Base-by-base conservation (phyloP, 2,888 invertebrate species). In the Rhorus exstirpatorius region DNA sequence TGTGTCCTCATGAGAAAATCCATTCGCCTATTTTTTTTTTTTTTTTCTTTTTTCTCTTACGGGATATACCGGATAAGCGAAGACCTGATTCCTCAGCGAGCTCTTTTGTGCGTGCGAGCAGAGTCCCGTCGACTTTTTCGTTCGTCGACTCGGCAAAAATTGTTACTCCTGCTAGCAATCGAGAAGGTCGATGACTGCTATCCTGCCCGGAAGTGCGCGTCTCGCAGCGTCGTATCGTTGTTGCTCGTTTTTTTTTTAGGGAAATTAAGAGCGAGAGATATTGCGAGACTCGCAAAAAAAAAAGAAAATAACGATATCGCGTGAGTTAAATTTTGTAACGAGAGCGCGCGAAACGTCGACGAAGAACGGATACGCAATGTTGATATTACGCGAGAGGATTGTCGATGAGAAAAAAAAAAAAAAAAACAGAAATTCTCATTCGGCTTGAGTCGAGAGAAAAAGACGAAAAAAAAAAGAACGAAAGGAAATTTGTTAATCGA, bases 171-270 rank as follows among this genome's bases (percentile, higher is more conserved):
- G 17, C 55, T 26, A 49, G 41, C 8, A 12, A 12, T 61, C 21
- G 68, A 12, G 44, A 75, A 65, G 75, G 75, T 75, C 65, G 65
- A 75, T 75, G 75, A 75, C 70, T 77, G 31, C 77, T 61, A 24
- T 63, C 58, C 53, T 21, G 53, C 53, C n/a, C 61, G 70, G 61
- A 70, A 68, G 41, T 77, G 44, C 31, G 58, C 26, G 49, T 60
- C n/a, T n/a, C n/a, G n/a, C 17, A 21, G 46, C 49, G 58, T 53
- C 51, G 70, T n/a, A n/a, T 70, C 38, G 44, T 31, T 21, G 53
- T 77, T 19, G 55, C n/a, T n/a, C n/a, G n/a, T n/a, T 75, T 55
- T 26, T 58, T 58, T 51, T 51, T 14, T 2, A 46, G 46, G 1
- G 46, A 46, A 8, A 46, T 1, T 6, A 10, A 41, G 41, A 41